Evolutionary conservation across 1,140 invertebrate species (phyloP).

Genomic region (Oreohelix idahoensis): DNA sequence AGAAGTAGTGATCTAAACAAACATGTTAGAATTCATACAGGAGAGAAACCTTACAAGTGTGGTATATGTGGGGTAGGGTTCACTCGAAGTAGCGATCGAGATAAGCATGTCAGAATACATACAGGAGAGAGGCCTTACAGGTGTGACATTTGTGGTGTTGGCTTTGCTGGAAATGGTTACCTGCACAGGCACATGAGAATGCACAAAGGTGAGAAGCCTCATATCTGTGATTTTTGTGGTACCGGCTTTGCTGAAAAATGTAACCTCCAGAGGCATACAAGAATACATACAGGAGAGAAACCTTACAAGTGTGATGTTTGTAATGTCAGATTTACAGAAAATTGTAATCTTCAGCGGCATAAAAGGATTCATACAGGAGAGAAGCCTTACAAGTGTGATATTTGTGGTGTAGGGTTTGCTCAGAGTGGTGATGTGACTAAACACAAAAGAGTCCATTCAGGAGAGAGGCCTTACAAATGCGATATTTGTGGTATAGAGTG

Average conservation of each 20-base stretch:
- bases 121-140: not conserved
- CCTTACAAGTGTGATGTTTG: slow-evolving; percentile 2
- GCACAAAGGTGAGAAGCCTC: slow-evolving; percentile 14
- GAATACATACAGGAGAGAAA: slow-evolving; percentile 15
- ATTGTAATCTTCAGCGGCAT: not conserved
- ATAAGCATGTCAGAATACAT: not conserved
- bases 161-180: not conserved
- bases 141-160: not conserved
- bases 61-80: not conserved
- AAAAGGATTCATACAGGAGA: not conserved
- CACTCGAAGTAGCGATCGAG: not conserved
- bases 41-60: slow-evolving; percentile 2
- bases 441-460: not conserved
- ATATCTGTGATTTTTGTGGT: not conserved
- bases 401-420: not conserved
- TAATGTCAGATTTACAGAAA: not conserved
- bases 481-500: not conserved
- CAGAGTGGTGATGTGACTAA: not conserved
- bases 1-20: not conserved
- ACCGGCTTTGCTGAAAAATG: not conserved
- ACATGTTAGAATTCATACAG: not conserved
- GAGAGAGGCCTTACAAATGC: not conserved
- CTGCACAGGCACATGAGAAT: not conserved
- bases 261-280: not conserved
- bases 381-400: slow-evolving; percentile 8